Percentiles rank a stretch among this genome's conserved stretches.
Evolutionary conservation across 2,888 invertebrate genomes (phyloP).

Genomic region (Sinodicranocentrus sp.): DNA sequence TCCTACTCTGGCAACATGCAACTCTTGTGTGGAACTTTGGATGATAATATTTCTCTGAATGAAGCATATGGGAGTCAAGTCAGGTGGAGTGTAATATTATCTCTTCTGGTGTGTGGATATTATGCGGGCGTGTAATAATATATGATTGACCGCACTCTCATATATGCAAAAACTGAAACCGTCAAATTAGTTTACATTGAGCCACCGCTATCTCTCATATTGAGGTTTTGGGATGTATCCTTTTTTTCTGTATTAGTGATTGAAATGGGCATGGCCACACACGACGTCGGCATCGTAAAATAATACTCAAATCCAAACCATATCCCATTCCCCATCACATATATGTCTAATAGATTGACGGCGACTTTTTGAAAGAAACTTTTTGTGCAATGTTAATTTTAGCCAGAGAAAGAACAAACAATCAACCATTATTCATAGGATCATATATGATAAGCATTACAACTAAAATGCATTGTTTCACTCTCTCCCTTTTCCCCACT

Average conservation of each 20-base stretch:
- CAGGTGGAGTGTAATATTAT: no score
- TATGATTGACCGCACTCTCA: no score
- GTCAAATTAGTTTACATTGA: no score
- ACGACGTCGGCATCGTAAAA: constrained; percentile 38
- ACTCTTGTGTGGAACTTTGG: no score
- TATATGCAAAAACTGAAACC: no score
- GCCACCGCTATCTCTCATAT: not conserved
- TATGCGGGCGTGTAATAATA: no score
- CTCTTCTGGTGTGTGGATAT: no score
- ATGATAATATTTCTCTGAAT: no score
- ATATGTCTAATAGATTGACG: not conserved
- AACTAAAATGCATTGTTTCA: not conserved
- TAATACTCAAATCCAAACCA: not conserved
- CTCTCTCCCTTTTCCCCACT: not conserved
- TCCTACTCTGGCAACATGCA: no score
- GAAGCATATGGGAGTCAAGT: no score
- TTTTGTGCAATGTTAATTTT: not conserved
- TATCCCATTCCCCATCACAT: not conserved
- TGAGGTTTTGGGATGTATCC: not conserved
- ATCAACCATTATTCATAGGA: no score
- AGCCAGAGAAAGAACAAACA: not conserved
- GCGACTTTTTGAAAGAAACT: no score
- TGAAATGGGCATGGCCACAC: constrained; percentile 53
- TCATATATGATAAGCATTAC: not conserved
- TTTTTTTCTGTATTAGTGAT: constrained; percentile 27